phyloP scores from a whole-genome alignment of 2,888 invertebrate genomes.

The Mythimna ferrago region DNA sequence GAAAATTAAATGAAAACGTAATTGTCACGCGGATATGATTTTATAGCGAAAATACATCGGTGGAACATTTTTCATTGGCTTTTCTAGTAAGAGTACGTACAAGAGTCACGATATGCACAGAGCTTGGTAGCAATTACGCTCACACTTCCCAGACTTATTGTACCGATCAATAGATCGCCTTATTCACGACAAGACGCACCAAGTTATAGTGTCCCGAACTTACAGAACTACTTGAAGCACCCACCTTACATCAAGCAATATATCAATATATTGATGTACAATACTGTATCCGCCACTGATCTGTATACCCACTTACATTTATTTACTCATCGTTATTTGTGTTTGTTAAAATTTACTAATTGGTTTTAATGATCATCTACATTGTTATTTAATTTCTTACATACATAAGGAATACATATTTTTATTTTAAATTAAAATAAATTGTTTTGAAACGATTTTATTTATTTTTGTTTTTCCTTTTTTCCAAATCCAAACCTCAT shows the following conservation, averaged over 20 bases:
- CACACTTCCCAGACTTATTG: slow-evolving; percentile 89
- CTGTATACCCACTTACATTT: slow-evolving; percentile 64
- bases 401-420: slow-evolving; percentile 60
- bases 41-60: slow-evolving; percentile 54
- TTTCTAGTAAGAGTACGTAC: slow-evolving; percentile 84
- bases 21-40: slow-evolving; percentile 56
- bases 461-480: slow-evolving; percentile 67
- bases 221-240: slow-evolving; percentile 81
- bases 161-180: slow-evolving; percentile 82
- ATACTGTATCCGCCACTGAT: slow-evolving; percentile 62
- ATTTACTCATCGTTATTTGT: slow-evolving; percentile 64
- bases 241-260: slow-evolving; percentile 84
- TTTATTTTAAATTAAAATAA: slow-evolving; percentile 70
- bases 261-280: slow-evolving; percentile 64
- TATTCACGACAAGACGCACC: slow-evolving; percentile 86
- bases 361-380: slow-evolving; percentile 59
- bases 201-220: slow-evolving; percentile 77
- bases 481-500: slow-evolving; percentile 61
- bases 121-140: slow-evolving; percentile 89
- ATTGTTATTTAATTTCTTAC: slow-evolving; percentile 64
- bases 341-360: slow-evolving; percentile 62
- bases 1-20: slow-evolving; percentile 31
- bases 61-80: slow-evolving; percentile 82
- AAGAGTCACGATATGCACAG: slow-evolving; percentile 85
- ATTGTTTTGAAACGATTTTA: slow-evolving; percentile 65